Conservation (phyloP, 1,140 invertebrate species). For the Apis cerana region DNA sequence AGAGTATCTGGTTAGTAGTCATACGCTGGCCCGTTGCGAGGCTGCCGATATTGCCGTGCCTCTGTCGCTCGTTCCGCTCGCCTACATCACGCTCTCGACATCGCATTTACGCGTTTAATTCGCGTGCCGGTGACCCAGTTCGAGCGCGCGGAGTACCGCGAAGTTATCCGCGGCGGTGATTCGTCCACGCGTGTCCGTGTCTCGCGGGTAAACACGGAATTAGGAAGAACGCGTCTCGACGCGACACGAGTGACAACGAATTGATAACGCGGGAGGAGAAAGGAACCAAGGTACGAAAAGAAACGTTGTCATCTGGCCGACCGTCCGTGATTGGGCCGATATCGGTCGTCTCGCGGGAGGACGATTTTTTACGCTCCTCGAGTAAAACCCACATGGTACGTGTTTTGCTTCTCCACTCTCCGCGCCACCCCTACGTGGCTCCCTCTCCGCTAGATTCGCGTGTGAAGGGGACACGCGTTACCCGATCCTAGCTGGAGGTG, state of each 20-base stretch:
- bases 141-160: neutral
- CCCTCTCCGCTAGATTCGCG: conserved; percentile 41
- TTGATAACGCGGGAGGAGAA: too few species aligned
- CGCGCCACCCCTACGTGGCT: conserved; percentile 52
- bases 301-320: too few species aligned
- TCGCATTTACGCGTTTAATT: conserved; percentile 13
- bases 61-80: conserved; percentile 42
- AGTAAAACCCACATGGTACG: conserved; percentile 54
- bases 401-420: conserved; percentile 57
- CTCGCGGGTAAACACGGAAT: neutral
- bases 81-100: conserved; percentile 19
- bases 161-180: neutral
- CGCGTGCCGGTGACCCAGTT: conserved; percentile 35
- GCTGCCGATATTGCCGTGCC: conserved; percentile 57
- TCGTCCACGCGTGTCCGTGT: neutral
- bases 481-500: neutral
- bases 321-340: too few species aligned
- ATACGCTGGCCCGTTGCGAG: conserved; percentile 79
- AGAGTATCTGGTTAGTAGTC: conserved; percentile 76
- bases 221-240: too few species aligned
- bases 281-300: too few species aligned
- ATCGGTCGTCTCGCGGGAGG: neutral
- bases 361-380: neutral
- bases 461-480: neutral
- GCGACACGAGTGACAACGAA: too few species aligned